Evolutionary conservation across 1,140 invertebrate species (phyloP).

Genomic region (Ceratoteleas bidentatus): DNA sequence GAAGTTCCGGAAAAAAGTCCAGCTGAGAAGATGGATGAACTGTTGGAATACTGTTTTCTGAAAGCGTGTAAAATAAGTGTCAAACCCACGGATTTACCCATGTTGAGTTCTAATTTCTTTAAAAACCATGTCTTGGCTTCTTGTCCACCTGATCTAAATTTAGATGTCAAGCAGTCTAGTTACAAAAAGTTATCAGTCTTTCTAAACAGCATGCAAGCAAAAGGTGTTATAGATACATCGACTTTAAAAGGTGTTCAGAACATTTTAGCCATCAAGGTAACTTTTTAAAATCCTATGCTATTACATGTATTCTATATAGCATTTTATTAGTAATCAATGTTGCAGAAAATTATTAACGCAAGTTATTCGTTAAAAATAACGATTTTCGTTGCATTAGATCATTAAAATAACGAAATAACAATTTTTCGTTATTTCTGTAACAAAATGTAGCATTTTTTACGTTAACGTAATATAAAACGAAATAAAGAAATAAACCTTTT

Average conservation of each 20-base stretch:
- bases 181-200: conserved; percentile 95
- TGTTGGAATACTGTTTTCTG: conserved; percentile 89
- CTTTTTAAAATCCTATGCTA: too few relatives aligned
- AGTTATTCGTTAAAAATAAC: too few relatives aligned
- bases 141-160: conserved; percentile 84
- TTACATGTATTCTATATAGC: background rate
- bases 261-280: conserved; percentile 82
- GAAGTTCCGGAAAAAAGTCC: conserved; percentile 68
- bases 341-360: too few relatives aligned
- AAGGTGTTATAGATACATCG: conserved; percentile 82
- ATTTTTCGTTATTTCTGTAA: too few relatives aligned
- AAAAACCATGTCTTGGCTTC: conserved; percentile 89
- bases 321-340: background rate
- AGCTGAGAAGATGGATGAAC: conserved; percentile 86
- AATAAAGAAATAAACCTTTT: too few relatives aligned
- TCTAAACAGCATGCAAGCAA: conserved; percentile 83
- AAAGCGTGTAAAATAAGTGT: conserved; percentile 87
- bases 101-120: conserved; percentile 89
- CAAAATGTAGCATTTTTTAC: too few relatives aligned
- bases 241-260: conserved; percentile 83
- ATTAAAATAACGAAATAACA: too few relatives aligned
- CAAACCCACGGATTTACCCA: conserved; percentile 85
- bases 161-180: conserved; percentile 94
- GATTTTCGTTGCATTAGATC: too few relatives aligned
- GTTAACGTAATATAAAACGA: too few relatives aligned